Conservation (phyloP, 2,797 vertebrate species). For the Sciurus vulgaris region DNA sequence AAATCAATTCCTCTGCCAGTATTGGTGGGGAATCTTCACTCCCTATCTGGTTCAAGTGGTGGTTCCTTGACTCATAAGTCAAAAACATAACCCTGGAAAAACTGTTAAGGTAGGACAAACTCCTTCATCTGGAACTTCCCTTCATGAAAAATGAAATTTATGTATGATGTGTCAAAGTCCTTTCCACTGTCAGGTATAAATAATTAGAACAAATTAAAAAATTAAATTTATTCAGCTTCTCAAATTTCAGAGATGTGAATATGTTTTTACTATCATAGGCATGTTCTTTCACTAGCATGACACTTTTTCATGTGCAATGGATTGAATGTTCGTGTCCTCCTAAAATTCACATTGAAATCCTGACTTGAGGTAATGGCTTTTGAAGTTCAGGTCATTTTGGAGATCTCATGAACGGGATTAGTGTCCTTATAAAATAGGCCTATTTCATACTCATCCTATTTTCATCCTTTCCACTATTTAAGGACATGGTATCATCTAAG, state of each 20-base stretch:
- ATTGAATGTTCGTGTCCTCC: not conserved
- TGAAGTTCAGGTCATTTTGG: not conserved
- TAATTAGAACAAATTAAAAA: not conserved
- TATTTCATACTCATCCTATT: no score
- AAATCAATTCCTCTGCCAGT: not conserved
- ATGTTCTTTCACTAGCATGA: not conserved
- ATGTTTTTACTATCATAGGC: not conserved
- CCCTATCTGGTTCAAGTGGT: not conserved
- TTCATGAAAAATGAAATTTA: not conserved
- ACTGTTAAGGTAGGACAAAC: not conserved
- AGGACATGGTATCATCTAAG: not conserved
- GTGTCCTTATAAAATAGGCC: not conserved
- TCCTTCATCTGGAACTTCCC: not conserved
- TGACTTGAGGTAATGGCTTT: not conserved
- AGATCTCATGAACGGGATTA: not conserved
- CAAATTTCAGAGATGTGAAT: not conserved
- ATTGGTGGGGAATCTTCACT: not conserved
- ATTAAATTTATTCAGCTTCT: not conserved
- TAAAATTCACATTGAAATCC: not conserved
- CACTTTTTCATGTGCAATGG: not conserved
- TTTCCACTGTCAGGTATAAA: no score
- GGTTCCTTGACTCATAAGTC: not conserved
- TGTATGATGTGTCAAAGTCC: no score
- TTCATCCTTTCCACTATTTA: no score
- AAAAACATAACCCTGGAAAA: not conserved